These are phyloP conservation scores for Dromas ardeola DNA, from an alignment of 2,113 vertebrate genomes.

Conservation along the genomic window DNA sequence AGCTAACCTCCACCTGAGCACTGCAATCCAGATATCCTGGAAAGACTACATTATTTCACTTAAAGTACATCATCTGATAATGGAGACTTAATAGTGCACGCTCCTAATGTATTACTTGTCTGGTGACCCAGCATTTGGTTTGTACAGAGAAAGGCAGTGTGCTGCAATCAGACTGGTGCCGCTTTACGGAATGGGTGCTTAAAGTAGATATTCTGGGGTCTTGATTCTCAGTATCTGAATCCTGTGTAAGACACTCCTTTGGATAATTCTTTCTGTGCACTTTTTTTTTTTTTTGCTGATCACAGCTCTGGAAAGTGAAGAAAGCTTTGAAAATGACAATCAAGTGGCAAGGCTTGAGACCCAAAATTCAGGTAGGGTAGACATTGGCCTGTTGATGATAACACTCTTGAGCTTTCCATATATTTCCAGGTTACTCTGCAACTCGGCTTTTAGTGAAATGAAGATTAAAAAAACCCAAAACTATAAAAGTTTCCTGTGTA, in stretches of 20 bases:
- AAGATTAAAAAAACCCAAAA: neutral
- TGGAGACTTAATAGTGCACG: neutral
- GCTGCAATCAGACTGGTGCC: neutral
- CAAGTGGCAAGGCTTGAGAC: constrained; percentile 84
- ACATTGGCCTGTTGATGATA: neutral
- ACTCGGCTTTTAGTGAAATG: neutral
- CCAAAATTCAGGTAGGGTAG: constrained; percentile 81
- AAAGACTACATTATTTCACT: neutral
- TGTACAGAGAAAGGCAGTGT: neutral
- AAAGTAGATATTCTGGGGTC: neutral
- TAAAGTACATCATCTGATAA: neutral
- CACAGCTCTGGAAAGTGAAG: constrained; percentile 93
- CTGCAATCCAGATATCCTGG: neutral
- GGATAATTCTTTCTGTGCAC: neutral
- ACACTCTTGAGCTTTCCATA: neutral
- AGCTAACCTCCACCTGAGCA: neutral
- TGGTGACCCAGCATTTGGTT: neutral
- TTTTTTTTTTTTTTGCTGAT: neutral
- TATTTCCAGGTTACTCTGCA: neutral
- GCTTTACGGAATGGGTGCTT: neutral
- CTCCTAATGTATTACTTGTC: accelerated
- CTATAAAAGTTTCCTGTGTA: neutral
- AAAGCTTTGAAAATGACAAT: constrained; percentile 94
- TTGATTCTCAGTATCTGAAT: neutral
- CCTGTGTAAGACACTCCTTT: neutral